Evolutionary conservation across 2,113 vertebrate species (phyloP).

Genomic region (Crotalus viridis): DNA sequence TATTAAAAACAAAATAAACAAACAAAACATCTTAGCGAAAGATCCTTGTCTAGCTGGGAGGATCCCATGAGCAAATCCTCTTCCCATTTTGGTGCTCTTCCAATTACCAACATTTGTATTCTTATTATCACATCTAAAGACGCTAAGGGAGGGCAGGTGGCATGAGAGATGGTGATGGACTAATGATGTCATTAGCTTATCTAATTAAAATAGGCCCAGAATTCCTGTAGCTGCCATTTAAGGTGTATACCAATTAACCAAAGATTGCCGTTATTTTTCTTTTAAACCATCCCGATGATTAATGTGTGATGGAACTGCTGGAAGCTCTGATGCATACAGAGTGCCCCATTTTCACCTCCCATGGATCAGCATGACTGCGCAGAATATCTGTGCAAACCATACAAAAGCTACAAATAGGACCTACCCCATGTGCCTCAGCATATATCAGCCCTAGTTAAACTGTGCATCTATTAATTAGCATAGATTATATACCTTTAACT

Average conservation of each 20-base stretch:
- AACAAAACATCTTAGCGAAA: background rate
- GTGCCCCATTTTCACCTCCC: background rate
- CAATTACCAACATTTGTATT: background rate
- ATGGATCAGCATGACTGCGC: background rate
- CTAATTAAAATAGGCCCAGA: background rate
- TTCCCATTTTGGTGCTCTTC: background rate
- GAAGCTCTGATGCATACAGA: background rate
- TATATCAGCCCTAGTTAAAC: fast-evolving
- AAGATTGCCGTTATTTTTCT: background rate
- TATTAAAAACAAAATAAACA: background rate
- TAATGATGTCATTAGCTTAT: background rate
- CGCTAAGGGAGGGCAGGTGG: background rate
- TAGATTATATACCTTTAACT: constrained; percentile 5
- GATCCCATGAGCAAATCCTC: background rate
- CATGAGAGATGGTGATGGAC: background rate
- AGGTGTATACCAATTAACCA: background rate
- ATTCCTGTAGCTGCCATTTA: background rate
- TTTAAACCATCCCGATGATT: background rate
- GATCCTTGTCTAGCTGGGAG: background rate
- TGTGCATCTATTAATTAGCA: background rate
- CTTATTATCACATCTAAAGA: background rate
- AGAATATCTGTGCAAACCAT: background rate
- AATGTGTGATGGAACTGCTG: background rate
- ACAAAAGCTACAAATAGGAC: background rate
- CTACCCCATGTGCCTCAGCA: background rate